These are phyloP conservation scores for Chitala chitala DNA, from an alignment of 2,113 vertebrate species.

Conservation along the genomic window DNA sequence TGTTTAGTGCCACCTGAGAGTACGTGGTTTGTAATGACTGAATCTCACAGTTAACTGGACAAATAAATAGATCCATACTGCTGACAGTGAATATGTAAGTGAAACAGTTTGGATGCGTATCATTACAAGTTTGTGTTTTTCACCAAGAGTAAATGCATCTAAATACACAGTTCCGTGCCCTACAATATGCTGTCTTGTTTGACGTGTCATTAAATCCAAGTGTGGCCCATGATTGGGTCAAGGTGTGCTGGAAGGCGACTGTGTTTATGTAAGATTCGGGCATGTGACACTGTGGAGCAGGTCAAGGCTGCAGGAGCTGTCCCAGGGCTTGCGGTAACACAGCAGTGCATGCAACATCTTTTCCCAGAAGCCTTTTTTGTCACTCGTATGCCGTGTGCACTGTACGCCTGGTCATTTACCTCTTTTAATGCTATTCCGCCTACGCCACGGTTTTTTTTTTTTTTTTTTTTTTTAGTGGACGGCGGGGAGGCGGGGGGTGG, in stretches of 20 bases:
- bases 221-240: background rate
- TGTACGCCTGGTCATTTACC: background rate
- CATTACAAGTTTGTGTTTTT: too few relatives aligned
- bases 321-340: slow-evolving; percentile 41
- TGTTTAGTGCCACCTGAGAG: too few relatives aligned
- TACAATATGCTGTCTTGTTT: background rate
- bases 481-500: too few relatives aligned
- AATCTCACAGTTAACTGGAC: too few relatives aligned
- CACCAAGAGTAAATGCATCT: background rate
- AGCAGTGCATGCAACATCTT: slow-evolving; percentile 46
- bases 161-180: background rate
- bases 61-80: too few relatives aligned
- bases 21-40: too few relatives aligned
- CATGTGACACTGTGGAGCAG: slow-evolving; percentile 33
- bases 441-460: background rate
- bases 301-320: slow-evolving; percentile 34
- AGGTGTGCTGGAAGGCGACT: background rate
- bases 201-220: too few relatives aligned
- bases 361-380: background rate
- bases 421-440: background rate
- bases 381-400: too few relatives aligned
- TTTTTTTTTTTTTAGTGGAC: background rate
- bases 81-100: too few relatives aligned
- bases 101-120: too few relatives aligned
- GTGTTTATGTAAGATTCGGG: background rate